Evolutionary conservation across 2,888 invertebrate genomes (phyloP).

Genomic region (Drosophila siamana): DNA sequence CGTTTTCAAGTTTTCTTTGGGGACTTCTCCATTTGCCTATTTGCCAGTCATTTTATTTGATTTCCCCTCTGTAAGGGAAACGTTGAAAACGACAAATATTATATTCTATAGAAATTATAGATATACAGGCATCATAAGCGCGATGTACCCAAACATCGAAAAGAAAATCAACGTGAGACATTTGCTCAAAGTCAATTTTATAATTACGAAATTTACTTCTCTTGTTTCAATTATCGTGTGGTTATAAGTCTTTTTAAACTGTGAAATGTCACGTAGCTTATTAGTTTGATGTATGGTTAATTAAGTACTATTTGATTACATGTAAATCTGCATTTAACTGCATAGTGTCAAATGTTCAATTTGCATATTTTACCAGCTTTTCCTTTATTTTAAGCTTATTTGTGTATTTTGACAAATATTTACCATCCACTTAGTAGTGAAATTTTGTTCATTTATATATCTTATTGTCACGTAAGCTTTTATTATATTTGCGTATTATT

Average conservation of each 20-base stretch:
- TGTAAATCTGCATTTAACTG: neutral
- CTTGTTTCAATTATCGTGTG: conserved; percentile 2
- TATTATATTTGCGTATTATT: too few species aligned
- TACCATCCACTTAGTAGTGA: too few species aligned
- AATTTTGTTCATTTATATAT: too few species aligned
- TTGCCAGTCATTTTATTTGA: conserved; percentile 78
- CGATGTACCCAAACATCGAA: neutral
- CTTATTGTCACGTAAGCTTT: too few species aligned
- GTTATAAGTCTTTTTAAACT: neutral
- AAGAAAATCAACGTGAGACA: neutral
- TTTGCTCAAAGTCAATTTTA: neutral
- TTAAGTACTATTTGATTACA: neutral
- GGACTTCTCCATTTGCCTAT: conserved; percentile 55
- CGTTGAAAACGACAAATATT: conserved; percentile 24
- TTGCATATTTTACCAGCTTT: neutral
- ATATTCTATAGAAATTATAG: conserved; percentile 70
- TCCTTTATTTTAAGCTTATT: neutral
- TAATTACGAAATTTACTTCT: neutral
- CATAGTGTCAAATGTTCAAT: conserved; percentile 2
- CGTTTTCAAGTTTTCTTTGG: conserved; percentile 73
- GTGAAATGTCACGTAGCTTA: neutral
- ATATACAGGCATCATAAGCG: neutral
- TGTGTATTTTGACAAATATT: too few species aligned
- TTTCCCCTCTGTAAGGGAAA: conserved; percentile 42
- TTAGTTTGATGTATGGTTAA: conserved; percentile 8